phyloP scores from a whole-genome alignment of 2,797 vertebrate genomes.

The Amazona finschi region DNA sequence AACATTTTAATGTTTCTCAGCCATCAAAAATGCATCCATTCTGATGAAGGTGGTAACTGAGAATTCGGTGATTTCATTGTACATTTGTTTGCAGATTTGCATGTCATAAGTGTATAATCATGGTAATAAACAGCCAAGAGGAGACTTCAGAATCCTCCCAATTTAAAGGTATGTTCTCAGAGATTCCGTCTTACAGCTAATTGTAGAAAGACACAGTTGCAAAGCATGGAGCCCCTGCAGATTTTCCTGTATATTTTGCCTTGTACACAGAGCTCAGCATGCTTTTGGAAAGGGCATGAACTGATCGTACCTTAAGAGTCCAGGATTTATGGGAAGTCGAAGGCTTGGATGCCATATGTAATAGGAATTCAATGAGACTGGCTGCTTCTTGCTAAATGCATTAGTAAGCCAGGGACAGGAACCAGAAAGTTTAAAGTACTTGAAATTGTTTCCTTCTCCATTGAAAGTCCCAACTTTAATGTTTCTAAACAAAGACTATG shows the following conservation, averaged over 20 bases:
- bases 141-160: not conserved
- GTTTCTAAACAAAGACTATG: slow-evolving; percentile 20
- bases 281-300: not conserved
- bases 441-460: not conserved
- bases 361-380: not conserved
- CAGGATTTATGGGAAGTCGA: not conserved
- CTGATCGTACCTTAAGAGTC: not conserved
- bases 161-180: not conserved
- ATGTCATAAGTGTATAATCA: fast-evolving
- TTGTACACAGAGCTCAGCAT: not conserved
- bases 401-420: not conserved
- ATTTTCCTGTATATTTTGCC: not conserved
- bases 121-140: not conserved
- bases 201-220: not conserved
- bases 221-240: fast-evolving
- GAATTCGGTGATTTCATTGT: not conserved
- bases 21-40: not conserved
- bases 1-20: not conserved
- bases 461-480: not conserved
- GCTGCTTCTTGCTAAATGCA: not conserved
- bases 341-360: not conserved
- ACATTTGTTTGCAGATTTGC: not conserved
- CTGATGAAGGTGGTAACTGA: not conserved
- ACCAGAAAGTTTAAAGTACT: not conserved
- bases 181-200: not conserved